A percentile compares a stretch with the other conserved stretches of the same genome.
phyloP scores from a whole-genome alignment of 2,888 invertebrate genomes.

The Lithophane leautieri region DNA sequence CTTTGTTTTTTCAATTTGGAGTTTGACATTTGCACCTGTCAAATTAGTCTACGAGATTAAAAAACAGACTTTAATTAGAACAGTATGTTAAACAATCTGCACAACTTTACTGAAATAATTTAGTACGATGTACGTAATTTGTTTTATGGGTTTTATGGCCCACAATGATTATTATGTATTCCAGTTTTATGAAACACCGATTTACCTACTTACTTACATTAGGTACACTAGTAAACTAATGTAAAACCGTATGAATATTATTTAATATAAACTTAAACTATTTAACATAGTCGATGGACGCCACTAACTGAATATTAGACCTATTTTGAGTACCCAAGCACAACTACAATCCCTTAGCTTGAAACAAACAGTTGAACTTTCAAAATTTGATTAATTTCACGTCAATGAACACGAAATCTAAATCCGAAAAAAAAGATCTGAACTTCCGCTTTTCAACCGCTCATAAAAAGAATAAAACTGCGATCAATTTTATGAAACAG shows the following conservation, averaged over 20 bases:
- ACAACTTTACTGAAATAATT: not conserved
- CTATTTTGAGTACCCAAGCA: not conserved
- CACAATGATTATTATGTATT: not conserved
- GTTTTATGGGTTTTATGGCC: too few relatives aligned
- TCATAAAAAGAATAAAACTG: slow-evolving; percentile 73
- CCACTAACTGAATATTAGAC: not conserved
- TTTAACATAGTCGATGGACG: too few relatives aligned
- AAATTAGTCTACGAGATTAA: too few relatives aligned
- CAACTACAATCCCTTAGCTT: too few relatives aligned
- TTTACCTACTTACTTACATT: not conserved
- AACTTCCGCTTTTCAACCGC: slow-evolving; percentile 70
- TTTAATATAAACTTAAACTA: not conserved
- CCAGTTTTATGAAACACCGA: not conserved
- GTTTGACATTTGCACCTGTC: too few relatives aligned
- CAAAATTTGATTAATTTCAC: slow-evolving; percentile 29
- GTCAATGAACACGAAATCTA: slow-evolving; percentile 5
- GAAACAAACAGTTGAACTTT: slow-evolving; percentile 5
- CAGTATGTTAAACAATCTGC: not conserved
- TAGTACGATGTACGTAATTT: not conserved
- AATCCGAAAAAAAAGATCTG: slow-evolving; percentile 59
- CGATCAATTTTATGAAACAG: slow-evolving; percentile 78
- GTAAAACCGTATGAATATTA: not conserved
- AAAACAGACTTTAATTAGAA: not conserved
- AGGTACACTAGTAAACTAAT: not conserved
- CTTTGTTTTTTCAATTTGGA: too few relatives aligned